These are phyloP conservation scores for Elanus axillaris DNA, from an alignment of 2,113 vertebrate species.

Conservation along the genomic window DNA sequence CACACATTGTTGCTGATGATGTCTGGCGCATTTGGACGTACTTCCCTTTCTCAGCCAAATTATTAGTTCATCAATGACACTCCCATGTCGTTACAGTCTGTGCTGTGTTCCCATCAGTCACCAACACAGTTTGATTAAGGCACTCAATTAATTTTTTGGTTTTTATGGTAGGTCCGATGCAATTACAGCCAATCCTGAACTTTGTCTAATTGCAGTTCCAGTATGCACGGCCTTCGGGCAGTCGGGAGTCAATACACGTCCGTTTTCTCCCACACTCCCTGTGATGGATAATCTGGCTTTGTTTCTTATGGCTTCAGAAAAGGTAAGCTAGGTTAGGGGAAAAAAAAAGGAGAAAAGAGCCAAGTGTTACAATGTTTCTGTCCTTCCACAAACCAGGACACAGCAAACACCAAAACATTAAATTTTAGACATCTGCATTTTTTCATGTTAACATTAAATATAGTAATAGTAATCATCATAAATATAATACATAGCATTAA, in stretches of 20 bases:
- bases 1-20: constrained; percentile 76
- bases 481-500: background rate
- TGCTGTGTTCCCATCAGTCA: constrained; percentile 83
- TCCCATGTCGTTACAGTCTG: constrained; percentile 72
- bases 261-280: constrained; percentile 93
- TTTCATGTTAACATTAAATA: constrained; percentile 53
- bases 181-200: constrained; percentile 95
- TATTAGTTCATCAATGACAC: constrained; percentile 68
- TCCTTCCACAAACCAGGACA: background rate
- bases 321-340: constrained; percentile 85
- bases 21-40: constrained; percentile 63
- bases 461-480: background rate
- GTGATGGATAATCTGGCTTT: constrained; percentile 99
- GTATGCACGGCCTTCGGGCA: constrained; percentile 94
- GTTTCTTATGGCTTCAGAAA: constrained; percentile 99
- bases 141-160: constrained; percentile 98
- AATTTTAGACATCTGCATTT: constrained; percentile 97
- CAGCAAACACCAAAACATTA: constrained; percentile 78
- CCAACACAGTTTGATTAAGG: constrained; percentile 91
- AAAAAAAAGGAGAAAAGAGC: constrained; percentile 40
- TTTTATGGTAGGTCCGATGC: constrained; percentile 98
- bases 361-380: constrained; percentile 65
- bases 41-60: constrained; percentile 71
- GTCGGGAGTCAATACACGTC: constrained; percentile 92
- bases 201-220: constrained; percentile 90